Evolutionary conservation across 64 coral and sea anemone genomes (phyloP).

Genomic region (Stichodactyla helianthus): DNA sequence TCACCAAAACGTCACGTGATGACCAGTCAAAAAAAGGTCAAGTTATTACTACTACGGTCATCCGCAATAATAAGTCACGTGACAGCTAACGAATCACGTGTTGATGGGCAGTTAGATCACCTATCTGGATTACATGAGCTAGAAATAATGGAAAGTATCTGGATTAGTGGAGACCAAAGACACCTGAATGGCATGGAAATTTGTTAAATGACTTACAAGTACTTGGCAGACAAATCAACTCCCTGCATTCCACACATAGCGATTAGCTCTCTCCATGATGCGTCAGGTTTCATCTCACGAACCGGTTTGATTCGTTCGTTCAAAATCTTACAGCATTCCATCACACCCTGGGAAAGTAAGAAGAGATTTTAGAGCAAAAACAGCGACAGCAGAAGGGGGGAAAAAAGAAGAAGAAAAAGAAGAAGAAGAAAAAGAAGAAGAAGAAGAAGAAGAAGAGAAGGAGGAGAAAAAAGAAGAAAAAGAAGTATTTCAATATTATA

Average conservation of each 20-base stretch:
- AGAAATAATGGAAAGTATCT: too few relatives aligned
- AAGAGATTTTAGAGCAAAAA: too few relatives aligned
- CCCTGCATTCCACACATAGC: conserved; percentile 23
- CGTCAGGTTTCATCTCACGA: conserved; percentile 46
- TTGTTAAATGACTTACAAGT: conserved; percentile 54
- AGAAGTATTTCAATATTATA: neutral
- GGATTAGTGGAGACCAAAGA: too few relatives aligned
- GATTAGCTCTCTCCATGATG: conserved; percentile 69
- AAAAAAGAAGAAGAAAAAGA: neutral
- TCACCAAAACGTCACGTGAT: too few relatives aligned
- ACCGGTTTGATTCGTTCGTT: conserved; percentile 80
- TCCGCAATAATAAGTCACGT: too few relatives aligned
- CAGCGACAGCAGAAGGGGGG: neutral
- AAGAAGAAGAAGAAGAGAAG: neutral
- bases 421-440: neutral
- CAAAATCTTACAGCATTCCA: conserved; percentile 74
- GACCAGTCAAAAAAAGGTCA: too few relatives aligned
- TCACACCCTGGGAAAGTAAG: conserved; percentile 36
- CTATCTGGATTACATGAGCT: too few relatives aligned
- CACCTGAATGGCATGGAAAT: neutral
- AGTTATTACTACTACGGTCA: too few relatives aligned
- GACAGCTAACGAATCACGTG: neutral
- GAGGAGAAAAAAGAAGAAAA: neutral
- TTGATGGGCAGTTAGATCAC: neutral
- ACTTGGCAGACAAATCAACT: conserved; percentile 80